These are phyloP conservation scores for Chymomyza fuscimana DNA, from an alignment of 2,888 invertebrate species.

Conservation along the genomic window DNA sequence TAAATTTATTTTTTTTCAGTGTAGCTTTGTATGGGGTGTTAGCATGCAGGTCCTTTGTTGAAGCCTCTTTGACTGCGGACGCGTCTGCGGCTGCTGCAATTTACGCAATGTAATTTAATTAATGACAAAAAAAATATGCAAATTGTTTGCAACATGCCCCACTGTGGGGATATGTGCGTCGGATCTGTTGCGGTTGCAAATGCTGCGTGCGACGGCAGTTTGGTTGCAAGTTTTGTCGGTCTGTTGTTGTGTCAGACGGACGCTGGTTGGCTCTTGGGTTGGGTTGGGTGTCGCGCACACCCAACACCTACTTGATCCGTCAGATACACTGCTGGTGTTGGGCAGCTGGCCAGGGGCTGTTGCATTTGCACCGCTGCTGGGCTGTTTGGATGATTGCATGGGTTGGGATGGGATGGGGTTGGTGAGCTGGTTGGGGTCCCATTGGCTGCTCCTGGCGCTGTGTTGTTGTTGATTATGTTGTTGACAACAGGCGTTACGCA, in stretches of 20 bases:
- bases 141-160: constrained; percentile 57
- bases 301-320: constrained; percentile 1
- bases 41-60: background rate
- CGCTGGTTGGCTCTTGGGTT: constrained; percentile 3
- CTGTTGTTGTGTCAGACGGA: constrained; percentile 9
- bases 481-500: constrained; percentile 78
- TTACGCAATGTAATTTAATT: constrained; percentile 78
- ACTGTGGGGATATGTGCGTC: constrained; percentile 11
- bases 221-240: background rate
- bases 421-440: constrained; percentile 10
- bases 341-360: constrained; percentile 2
- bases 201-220: constrained; percentile 4
- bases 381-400: background rate
- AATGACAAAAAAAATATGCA: constrained; percentile 74
- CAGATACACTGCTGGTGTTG: constrained; percentile 6
- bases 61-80: constrained; percentile 20
- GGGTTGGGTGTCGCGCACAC: constrained; percentile 19
- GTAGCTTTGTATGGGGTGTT: background rate
- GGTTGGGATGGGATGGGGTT: constrained; percentile 38
- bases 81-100: constrained; percentile 59
- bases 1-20: background rate
- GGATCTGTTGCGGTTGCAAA: constrained; percentile 26
- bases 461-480: constrained; percentile 74
- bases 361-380: background rate
- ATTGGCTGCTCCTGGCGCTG: constrained; percentile 31